These are phyloP conservation scores for Apistogramma diplotaenia DNA, from an alignment of 2,113 vertebrate genomes.

Conservation along the genomic window DNA sequence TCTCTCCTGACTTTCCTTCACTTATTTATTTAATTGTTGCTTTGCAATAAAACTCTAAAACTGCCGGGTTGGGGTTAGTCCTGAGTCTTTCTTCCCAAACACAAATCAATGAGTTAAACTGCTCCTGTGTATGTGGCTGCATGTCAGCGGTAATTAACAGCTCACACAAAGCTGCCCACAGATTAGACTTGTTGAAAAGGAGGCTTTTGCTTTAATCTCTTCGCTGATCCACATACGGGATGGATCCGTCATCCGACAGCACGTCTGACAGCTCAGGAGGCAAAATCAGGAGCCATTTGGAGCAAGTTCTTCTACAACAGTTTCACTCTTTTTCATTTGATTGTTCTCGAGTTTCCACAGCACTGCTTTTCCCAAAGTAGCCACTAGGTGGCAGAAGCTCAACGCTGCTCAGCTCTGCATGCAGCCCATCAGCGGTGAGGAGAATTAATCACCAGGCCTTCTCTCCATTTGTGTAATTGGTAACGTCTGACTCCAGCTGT, in stretches of 20 bases:
- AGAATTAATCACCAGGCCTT: background rate
- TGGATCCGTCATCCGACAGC: background rate
- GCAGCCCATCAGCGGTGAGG: background rate
- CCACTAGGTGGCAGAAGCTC: background rate
- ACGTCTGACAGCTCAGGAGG: background rate
- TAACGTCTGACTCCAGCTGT: background rate
- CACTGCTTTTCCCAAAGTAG: background rate
- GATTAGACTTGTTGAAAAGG: background rate
- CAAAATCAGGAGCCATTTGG: fast-evolving
- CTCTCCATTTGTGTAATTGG: too few species aligned
- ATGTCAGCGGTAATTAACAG: background rate
- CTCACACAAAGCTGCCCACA: background rate
- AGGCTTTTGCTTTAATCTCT: background rate
- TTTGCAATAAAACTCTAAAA: background rate
- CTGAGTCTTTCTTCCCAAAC: too few species aligned
- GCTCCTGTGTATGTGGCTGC: too few species aligned
- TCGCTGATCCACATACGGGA: background rate
- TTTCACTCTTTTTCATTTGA: background rate
- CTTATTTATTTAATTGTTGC: fast-evolving
- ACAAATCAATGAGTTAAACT: background rate
- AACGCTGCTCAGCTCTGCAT: background rate
- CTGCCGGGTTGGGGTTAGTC: background rate
- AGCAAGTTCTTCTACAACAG: background rate
- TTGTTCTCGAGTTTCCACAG: background rate
- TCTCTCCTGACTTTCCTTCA: background rate